Evolutionary conservation across 2,113 vertebrate genomes (phyloP).

Genomic region (Nansenia antarctica): DNA sequence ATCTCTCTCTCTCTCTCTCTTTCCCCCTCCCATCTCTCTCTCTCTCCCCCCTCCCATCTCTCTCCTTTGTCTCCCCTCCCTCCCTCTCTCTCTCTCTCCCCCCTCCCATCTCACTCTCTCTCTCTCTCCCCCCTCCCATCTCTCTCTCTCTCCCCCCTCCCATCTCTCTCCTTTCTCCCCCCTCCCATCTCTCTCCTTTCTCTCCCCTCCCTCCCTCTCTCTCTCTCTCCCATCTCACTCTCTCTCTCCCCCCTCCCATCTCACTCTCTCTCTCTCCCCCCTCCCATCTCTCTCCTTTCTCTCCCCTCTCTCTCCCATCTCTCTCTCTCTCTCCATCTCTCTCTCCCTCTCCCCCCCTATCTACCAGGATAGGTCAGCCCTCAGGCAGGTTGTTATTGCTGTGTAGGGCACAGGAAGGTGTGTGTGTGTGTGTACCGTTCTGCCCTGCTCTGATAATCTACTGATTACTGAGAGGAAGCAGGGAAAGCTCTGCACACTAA

Average conservation of each 20-base stretch:
- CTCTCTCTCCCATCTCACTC: not conserved
- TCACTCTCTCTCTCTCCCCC: conserved; percentile 33
- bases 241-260: not conserved
- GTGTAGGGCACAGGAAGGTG: conserved; percentile 37
- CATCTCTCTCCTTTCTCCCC: not conserved
- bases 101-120: too few species aligned
- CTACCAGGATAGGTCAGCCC: too few species aligned
- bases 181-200: not conserved
- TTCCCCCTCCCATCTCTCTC: too few species aligned
- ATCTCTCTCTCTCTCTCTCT: not conserved
- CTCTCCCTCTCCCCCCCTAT: conserved; percentile 32
- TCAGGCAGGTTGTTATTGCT: conserved; percentile 51
- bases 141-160: not conserved
- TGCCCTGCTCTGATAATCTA: conserved; percentile 44
- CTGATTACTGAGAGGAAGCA: conserved; percentile 41
- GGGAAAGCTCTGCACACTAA: conserved; percentile 16
- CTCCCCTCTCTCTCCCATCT: not conserved
- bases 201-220: not conserved
- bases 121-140: not conserved
- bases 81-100: too few species aligned
- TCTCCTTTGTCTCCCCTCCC: not conserved
- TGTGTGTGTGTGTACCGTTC: too few species aligned
- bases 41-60: not conserved
- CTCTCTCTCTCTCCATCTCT: not conserved
- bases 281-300: not conserved